Base-by-base conservation (phyloP, 2,888 invertebrate genomes). In the Hemistola chrysoprasaria region DNA sequence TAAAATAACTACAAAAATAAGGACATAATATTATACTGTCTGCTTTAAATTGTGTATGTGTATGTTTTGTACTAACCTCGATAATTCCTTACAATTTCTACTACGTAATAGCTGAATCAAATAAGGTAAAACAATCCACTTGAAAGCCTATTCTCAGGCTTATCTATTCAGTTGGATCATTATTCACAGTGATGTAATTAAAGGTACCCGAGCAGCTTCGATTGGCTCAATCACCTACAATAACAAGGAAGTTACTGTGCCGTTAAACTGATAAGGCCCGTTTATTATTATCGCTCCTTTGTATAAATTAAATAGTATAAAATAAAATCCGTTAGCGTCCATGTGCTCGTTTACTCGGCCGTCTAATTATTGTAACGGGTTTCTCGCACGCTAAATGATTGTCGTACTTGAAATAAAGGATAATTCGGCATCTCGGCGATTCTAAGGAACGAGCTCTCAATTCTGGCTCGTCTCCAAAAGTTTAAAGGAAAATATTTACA, bases 401-500 rank as follows among this genome's bases (percentile, higher is more conserved):
- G 3, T 34, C 4, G 38, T 37, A 24, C 32, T 42, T 33, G 38
- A 38, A 38, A 38, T 43, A 44, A 44, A 44, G 43, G 38, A 38
- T 42, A 38, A 34, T 30, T 26, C 11, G 34, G 34, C 26, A 39
- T 39, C 38, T 44, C 26, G 30, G 38, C 29, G 25, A 30, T 39
- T 44, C 20, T 29, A 38, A 30, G 33, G 30, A 33, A 38, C 34
- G 11, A 6, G 11, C 34, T 29, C 22, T 32, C 50, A 53, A 50
- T 46, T 53, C 67, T 78, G 79, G 79, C 71, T 34, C 11, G 25
- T 22, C 38, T 66, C 71, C 78, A 78, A 62, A 11, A 49, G 54
- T 62, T 68, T 62, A 61, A 68, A 70, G 62, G 65, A 69, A 70
- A 69, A 71, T 67, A 73, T 78, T 77, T 69, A 64, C 62, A 61